A percentile compares a stretch with the other conserved stretches of the same genome.
Conservation (phyloP, 2,888 invertebrate species). For the Tridacna gigas region DNA sequence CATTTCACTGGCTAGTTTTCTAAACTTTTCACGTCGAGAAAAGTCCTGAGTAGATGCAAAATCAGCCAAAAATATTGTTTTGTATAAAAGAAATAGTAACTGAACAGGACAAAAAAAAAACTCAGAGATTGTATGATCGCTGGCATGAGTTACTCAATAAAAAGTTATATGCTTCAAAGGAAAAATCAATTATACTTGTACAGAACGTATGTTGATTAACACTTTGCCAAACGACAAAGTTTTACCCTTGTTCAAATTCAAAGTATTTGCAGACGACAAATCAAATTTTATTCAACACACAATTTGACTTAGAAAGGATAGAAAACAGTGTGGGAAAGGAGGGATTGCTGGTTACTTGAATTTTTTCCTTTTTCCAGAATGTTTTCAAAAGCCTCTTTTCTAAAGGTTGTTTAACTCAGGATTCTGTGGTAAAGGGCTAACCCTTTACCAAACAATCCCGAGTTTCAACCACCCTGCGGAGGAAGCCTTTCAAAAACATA, state of each 20-base stretch:
- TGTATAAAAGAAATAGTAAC: too few relatives aligned
- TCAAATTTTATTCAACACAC: background rate
- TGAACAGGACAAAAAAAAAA: background rate
- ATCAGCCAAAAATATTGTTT: too few relatives aligned
- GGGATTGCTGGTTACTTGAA: background rate
- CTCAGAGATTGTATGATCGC: background rate
- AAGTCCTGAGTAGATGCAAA: too few relatives aligned
- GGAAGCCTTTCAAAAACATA: too few relatives aligned
- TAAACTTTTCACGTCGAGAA: too few relatives aligned
- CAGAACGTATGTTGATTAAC: background rate
- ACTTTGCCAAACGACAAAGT: slow-evolving; percentile 6
- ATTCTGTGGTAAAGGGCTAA: too few relatives aligned
- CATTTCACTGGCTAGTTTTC: too few relatives aligned
- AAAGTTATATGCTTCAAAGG: background rate
- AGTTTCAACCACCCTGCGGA: too few relatives aligned
- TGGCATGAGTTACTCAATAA: background rate
- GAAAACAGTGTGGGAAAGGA: slow-evolving; percentile 4
- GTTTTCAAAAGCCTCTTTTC: background rate
- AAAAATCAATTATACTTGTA: background rate
- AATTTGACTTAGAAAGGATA: background rate
- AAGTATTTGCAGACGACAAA: background rate
- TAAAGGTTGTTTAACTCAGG: too few relatives aligned
- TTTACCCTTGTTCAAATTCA: background rate
- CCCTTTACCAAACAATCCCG: too few relatives aligned
- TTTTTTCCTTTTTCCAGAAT: background rate